Evolutionary conservation across 2,113 vertebrate genomes (phyloP), one percentile per base, ranked within the genome.

Genomic region (Morphnarchus princeps): DNA sequence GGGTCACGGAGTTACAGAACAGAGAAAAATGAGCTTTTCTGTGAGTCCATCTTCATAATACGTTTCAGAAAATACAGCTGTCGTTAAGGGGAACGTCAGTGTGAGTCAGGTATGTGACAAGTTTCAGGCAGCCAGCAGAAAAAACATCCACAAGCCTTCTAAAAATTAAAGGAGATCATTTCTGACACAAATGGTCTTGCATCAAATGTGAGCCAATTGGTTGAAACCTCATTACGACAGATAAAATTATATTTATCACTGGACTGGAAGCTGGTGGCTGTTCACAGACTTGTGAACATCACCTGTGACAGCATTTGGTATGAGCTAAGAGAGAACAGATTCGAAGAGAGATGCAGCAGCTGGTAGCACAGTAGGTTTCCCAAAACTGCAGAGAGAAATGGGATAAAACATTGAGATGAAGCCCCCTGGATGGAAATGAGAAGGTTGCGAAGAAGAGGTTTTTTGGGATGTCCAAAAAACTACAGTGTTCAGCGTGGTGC

Each of bases 331-430:
- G 91, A 90, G 71, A 95, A 71, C 62, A 92, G 80, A 58, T 65
- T 54, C 83, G 40, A 73, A 87, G 83, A 87, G 71, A 63, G 78
- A 85, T 31, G 73, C 70, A 65, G 89, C 89, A 96, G 92, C 92
- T 96, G 88, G 79, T 49, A 58, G 79, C 90, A 93, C 92, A 93
- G 93, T 77, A 92, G 90, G 66, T 80, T 93, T 96, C 63, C 89
- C 59, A 86, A 94, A 93, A 50, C 90, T 90, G 76, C 57, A 62
- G 76, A 90, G 67, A 50, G 38, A 72, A 92, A 86, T 11, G 43
- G 85, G 55, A 88, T 66, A 34, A 90, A 93, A 77, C 38, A 54
- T 10, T 38, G n/a, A 91, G 45, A 88, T 40, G 38, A 78, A 88
- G 26, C 11, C 43, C 24, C 22, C 22, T 28, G 54, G n/a, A 29